A percentile compares a stretch with the other conserved stretches of the same genome.
Evolutionary conservation across 35 echinoderm and acorn worm species (phyloP).

Genomic region (Anneissia japonica): DNA sequence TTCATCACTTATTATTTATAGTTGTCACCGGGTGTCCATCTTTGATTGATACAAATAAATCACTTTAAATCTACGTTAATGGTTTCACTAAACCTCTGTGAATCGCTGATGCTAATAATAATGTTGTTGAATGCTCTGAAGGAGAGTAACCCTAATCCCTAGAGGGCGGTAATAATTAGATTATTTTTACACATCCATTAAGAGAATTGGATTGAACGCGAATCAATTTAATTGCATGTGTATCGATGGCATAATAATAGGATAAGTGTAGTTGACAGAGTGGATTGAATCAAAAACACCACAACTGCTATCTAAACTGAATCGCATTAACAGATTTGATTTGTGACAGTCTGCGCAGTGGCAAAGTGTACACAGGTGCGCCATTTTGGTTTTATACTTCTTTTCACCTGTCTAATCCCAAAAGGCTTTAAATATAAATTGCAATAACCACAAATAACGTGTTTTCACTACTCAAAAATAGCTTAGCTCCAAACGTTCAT

Average conservation of each 20-base stretch:
- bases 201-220: neutral
- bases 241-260: neutral
- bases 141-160: neutral
- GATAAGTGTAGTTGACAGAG: neutral
- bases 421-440: too few relatives aligned
- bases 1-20: too few relatives aligned
- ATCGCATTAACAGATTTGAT: neutral
- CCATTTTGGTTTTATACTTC: neutral
- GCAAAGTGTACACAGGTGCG: neutral
- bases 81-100: neutral
- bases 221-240: neutral
- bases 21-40: too few relatives aligned
- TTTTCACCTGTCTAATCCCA: neutral
- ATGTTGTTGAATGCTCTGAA: neutral
- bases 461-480: too few relatives aligned
- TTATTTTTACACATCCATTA: neutral
- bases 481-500: too few relatives aligned
- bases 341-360: neutral
- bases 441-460: too few relatives aligned
- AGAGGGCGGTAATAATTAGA: neutral
- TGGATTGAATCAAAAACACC: neutral
- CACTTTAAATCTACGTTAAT: neutral
- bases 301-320: neutral
- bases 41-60: neutral
- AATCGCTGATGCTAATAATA: too few relatives aligned